Evolutionary conservation across 2,113 vertebrate species (phyloP).

Genomic region (Atherinomorus stipes): DNA sequence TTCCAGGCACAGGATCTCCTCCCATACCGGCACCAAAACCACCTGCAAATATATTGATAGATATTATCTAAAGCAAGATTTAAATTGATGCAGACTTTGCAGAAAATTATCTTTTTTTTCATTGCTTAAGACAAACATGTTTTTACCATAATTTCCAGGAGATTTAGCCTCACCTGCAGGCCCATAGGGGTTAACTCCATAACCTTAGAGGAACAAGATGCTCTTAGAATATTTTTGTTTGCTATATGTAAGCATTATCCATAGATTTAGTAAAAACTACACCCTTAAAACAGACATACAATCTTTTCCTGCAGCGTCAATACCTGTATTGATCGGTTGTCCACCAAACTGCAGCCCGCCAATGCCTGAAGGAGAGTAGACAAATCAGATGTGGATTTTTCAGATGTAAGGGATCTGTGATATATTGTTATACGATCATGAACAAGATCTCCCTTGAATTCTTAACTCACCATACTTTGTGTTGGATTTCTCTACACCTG

Average conservation of each 20-base stretch:
- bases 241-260: no score
- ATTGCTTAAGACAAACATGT: neutral
- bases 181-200: slow-evolving; percentile 43
- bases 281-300: slow-evolving; percentile 32
- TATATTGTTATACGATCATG: neutral
- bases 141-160: slow-evolving; percentile 59
- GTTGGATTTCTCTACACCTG: slow-evolving; percentile 36
- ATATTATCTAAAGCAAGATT: neutral
- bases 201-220: slow-evolving; percentile 34
- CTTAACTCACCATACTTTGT: slow-evolving; percentile 62
- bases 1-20: slow-evolving; percentile 20
- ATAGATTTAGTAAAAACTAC: neutral
- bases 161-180: slow-evolving; percentile 38
- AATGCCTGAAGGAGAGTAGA: slow-evolving; percentile 58
- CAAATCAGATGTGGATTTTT: neutral
- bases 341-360: slow-evolving; percentile 71
- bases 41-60: slow-evolving; percentile 20
- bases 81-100: neutral
- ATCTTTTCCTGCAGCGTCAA: slow-evolving; percentile 44
- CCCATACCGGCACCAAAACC: slow-evolving; percentile 26
- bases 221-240: no score
- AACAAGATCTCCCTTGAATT: no score
- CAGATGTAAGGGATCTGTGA: neutral
- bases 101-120: neutral
- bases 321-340: slow-evolving; percentile 37